Evolutionary conservation across 2,888 invertebrate species (phyloP).

Genomic region (Plutella xylostella): DNA sequence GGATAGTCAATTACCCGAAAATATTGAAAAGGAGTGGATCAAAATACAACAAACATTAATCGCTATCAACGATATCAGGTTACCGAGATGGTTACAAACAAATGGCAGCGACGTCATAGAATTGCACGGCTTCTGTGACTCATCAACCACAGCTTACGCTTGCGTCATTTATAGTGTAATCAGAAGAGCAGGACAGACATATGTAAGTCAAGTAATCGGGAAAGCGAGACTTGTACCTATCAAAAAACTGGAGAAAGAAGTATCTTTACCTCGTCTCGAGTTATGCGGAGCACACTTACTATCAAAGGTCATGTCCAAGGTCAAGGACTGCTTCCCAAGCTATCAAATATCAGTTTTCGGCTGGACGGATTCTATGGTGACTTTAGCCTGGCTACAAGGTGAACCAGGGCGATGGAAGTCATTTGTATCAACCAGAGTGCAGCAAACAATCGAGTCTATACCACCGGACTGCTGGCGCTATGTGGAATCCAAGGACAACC

Average conservation of each 20-base stretch:
- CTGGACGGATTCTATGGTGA: not conserved
- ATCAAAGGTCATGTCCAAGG: not conserved
- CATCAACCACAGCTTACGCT: slow-evolving; percentile 4
- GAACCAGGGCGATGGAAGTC: not conserved
- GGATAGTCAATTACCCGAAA: not conserved
- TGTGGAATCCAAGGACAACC: slow-evolving; percentile 1
- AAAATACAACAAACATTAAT: not conserved
- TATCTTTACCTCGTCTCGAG: not conserved
- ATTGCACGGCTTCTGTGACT: slow-evolving; percentile 7
- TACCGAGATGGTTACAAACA: not conserved
- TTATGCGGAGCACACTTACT: not conserved
- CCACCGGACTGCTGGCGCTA: not conserved
- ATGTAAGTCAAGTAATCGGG: not conserved
- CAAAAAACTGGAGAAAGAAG: not conserved
- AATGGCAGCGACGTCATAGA: not conserved
- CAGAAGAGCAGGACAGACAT: not conserved
- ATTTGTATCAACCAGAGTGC: not conserved
- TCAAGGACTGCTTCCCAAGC: not conserved
- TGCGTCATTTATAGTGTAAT: slow-evolving; percentile 2
- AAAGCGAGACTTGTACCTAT: not conserved
- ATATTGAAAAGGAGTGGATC: not conserved
- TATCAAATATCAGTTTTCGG: not conserved
- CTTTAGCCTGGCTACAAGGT: not conserved
- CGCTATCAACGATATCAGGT: not conserved
- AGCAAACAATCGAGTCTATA: not conserved